Evolutionary conservation across 1,140 invertebrate species (phyloP).

Genomic region (Aphelenchoides besseyi): DNA sequence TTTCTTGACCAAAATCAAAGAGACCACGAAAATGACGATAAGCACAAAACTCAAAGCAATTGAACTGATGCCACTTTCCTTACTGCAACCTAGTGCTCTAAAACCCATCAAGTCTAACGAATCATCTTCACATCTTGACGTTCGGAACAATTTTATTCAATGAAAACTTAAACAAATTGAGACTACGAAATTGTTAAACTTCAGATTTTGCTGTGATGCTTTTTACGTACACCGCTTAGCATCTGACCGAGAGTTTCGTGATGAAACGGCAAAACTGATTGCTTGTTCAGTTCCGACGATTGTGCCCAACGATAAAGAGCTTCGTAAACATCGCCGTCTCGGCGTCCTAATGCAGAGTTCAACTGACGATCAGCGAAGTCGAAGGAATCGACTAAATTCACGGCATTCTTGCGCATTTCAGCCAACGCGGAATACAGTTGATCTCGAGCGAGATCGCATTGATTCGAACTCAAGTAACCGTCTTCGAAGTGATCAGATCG

Average conservation of each 20-base stretch:
- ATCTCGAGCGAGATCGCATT: conserved; percentile 39
- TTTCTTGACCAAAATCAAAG: too few species aligned
- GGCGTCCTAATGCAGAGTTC: conserved; percentile 78
- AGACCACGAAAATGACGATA: too few species aligned
- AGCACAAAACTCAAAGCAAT: too few species aligned
- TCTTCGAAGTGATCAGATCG: conserved; percentile 38
- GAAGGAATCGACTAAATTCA: conserved; percentile 83
- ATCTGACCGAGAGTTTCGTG: conserved; percentile 21
- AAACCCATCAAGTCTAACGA: too few species aligned
- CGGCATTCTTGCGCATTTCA: conserved; percentile 72
- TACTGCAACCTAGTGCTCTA: too few species aligned
- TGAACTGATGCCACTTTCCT: too few species aligned
- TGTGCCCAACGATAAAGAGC: conserved; percentile 78
- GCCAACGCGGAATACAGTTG: conserved; percentile 34
- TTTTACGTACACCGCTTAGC: conserved; percentile 1
- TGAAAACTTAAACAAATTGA: too few species aligned
- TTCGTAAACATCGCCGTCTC: conserved; percentile 86
- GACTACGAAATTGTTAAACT: too few species aligned
- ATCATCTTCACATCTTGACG: too few species aligned
- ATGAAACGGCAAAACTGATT: conserved; percentile 63
- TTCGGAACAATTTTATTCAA: too few species aligned
- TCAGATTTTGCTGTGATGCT: neutral
- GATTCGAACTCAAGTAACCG: conserved; percentile 23
- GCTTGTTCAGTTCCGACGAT: conserved; percentile 79
- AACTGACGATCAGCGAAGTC: conserved; percentile 79